Conservation (phyloP, 2,888 invertebrate genomes). For the Melitaea athalia region DNA sequence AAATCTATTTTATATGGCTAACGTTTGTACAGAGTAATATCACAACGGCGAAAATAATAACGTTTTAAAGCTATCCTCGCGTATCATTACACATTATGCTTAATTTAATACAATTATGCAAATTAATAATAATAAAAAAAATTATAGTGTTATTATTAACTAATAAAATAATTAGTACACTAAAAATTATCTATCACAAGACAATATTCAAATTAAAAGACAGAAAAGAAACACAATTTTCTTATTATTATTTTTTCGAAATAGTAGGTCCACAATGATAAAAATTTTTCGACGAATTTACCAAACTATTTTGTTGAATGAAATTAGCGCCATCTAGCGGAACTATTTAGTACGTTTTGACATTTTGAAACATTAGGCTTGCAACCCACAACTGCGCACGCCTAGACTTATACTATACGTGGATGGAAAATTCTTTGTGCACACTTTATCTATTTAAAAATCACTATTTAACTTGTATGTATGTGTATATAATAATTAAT, state of each 20-base stretch:
- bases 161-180: not conserved
- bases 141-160: not conserved
- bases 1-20: conserved; percentile 50
- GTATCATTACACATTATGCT: conserved; percentile 32
- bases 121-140: not conserved
- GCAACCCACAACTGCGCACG: not conserved
- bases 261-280: not conserved
- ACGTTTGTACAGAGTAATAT: conserved; percentile 75
- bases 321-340: conserved; percentile 11
- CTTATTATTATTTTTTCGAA: not conserved
- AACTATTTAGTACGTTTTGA: not conserved
- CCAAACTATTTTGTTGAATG: not conserved
- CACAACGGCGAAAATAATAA: conserved; percentile 73
- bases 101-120: conserved; percentile 20
- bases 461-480: no score
- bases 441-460: not conserved
- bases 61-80: conserved; percentile 63
- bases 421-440: not conserved
- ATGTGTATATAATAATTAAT: no score
- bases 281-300: not conserved
- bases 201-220: not conserved
- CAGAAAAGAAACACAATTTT: not conserved
- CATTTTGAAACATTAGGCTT: not conserved
- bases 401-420: not conserved
- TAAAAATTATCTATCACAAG: not conserved